Evolutionary conservation across 2,797 vertebrate species (phyloP).

Genomic region (Lophotriccus pileatus): DNA sequence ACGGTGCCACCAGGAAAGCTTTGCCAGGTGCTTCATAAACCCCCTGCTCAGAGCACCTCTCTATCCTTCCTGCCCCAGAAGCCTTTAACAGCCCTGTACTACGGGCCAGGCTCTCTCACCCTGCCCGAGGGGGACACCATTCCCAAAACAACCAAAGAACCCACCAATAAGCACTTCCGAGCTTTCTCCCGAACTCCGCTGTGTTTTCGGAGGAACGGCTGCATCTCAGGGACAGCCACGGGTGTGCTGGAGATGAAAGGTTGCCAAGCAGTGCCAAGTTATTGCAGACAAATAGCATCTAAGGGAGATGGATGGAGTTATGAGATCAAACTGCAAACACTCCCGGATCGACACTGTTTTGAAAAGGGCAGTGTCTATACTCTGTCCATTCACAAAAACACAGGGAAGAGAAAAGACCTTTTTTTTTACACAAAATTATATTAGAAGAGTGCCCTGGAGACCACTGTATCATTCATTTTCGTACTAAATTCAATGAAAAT

Average conservation of each 20-base stretch:
- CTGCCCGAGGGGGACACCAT: neutral
- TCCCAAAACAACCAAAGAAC: neutral
- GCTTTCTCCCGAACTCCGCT: neutral
- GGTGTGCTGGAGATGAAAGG: neutral
- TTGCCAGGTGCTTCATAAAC: neutral
- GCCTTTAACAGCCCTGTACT: neutral
- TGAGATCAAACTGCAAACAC: neutral
- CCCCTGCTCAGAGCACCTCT: neutral
- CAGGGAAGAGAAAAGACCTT: neutral
- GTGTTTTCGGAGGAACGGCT: neutral
- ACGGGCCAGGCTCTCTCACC: neutral
- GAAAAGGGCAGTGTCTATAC: neutral
- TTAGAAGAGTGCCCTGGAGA: neutral
- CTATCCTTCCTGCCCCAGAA: neutral
- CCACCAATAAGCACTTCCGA: neutral
- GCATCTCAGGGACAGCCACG: fast-evolving
- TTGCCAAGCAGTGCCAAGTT: neutral
- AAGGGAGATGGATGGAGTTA: neutral
- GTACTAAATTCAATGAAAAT: constrained; percentile 21
- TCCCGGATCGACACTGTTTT: neutral
- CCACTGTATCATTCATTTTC: neutral
- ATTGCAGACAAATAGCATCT: neutral
- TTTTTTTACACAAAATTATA: neutral
- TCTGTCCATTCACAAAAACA: neutral
- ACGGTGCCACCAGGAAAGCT: neutral